Percentiles rank a stretch among this genome's conserved stretches.
These are phyloP conservation scores for Neuroterus valhalla DNA, from an alignment of 1,140 invertebrate genomes.

Conservation along the genomic window DNA sequence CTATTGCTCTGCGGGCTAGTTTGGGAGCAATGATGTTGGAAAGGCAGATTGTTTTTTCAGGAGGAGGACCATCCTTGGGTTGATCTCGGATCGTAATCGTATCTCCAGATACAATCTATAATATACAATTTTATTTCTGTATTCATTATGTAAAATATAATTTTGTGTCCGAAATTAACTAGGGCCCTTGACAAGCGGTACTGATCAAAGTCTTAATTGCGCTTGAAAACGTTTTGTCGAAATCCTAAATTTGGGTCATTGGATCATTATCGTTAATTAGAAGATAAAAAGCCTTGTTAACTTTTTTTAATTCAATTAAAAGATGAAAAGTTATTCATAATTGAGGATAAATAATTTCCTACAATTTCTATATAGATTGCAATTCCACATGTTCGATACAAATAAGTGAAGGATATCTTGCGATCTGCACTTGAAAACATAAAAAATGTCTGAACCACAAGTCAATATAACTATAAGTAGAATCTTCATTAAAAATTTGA, in stretches of 20 bases:
- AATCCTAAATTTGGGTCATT: not conserved
- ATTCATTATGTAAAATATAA: constrained; percentile 1
- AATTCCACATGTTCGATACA: no score
- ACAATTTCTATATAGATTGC: not conserved
- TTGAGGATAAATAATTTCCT: not conserved
- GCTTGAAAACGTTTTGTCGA: constrained; percentile 5
- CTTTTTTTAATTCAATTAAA: no score
- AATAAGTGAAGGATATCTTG: no score
- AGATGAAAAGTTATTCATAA: no score
- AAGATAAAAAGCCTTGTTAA: no score
- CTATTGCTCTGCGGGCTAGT: constrained; percentile 81
- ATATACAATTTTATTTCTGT: constrained; percentile 32
- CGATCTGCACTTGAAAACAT: no score
- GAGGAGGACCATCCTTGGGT: constrained; percentile 85
- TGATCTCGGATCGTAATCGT: constrained; percentile 69
- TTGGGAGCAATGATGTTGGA: constrained; percentile 95
- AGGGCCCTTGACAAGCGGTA: no score
- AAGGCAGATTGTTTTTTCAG: constrained; percentile 92
- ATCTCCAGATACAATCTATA: constrained; percentile 67
- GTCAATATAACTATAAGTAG: not conserved
- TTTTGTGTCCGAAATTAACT: no score
- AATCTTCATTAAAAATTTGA: not conserved
- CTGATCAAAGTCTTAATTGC: not conserved
- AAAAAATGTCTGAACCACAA: no score
- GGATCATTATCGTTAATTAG: constrained; percentile 37